phyloP scores from a whole-genome alignment of 2,888 invertebrate genomes.

The Elegia similella region DNA sequence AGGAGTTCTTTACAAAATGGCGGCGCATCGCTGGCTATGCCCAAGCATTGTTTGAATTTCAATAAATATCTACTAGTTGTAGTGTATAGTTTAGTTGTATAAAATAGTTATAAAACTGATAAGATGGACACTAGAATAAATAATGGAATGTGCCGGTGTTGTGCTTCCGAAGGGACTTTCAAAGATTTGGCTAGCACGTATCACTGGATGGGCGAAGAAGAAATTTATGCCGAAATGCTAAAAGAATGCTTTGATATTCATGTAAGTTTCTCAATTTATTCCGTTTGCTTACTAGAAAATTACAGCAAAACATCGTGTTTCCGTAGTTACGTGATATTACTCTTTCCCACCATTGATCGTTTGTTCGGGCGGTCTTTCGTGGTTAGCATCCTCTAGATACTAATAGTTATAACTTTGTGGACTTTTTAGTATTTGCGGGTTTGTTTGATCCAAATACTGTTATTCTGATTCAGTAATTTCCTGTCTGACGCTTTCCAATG shows the following conservation, averaged over 20 bases:
- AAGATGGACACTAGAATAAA: constrained; percentile 56
- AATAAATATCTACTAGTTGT: neutral
- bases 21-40: constrained; percentile 11
- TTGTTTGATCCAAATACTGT: no score
- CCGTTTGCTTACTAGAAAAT: neutral
- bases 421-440: no score
- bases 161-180: constrained; percentile 67
- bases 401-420: no score
- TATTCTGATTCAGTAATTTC: no score
- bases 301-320: neutral
- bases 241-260: constrained; percentile 67
- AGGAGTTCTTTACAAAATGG: constrained; percentile 20
- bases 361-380: neutral
- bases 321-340: neutral
- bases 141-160: constrained; percentile 70
- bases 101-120: constrained; percentile 39
- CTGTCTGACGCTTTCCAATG: no score
- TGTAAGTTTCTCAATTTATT: constrained; percentile 45
- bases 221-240: constrained; percentile 70
- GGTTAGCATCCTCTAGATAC: no score
- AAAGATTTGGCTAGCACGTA: constrained; percentile 65
- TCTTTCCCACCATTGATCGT: neutral
- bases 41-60: constrained; percentile 3
- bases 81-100: constrained; percentile 8
- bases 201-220: constrained; percentile 72